Percentiles rank a stretch among this genome's conserved stretches.
phyloP scores from a whole-genome alignment of 1,140 invertebrate species.

The Mamestra configurata region DNA sequence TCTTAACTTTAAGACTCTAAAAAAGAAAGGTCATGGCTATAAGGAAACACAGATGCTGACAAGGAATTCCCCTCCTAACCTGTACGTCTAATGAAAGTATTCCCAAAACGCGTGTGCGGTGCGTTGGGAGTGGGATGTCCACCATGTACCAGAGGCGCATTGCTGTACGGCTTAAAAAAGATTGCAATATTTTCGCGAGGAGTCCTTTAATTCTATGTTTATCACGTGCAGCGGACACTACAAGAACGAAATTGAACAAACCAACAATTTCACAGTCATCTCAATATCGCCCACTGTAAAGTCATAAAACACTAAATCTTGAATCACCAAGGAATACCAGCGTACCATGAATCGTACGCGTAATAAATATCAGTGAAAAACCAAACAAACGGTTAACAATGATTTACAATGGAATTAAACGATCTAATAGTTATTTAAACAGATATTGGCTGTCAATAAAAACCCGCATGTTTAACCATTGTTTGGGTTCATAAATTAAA shows the following conservation, averaged over 20 bases:
- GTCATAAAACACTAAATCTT: conserved; percentile 56
- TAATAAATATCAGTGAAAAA: conserved; percentile 81
- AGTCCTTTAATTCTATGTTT: too few relatives aligned
- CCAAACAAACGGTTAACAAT: conserved; percentile 76
- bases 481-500: conserved; percentile 49
- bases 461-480: conserved; percentile 68
- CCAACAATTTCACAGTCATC: not conserved
- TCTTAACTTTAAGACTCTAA: too few relatives aligned
- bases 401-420: conserved; percentile 77
- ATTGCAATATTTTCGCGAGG: too few relatives aligned
- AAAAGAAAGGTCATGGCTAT: too few relatives aligned
- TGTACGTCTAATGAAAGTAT: too few relatives aligned
- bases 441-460: conserved; percentile 80
- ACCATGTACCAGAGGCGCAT: too few relatives aligned
- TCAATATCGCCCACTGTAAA: conserved; percentile 59
- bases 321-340: conserved; percentile 56
- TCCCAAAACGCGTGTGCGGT: too few relatives aligned
- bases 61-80: too few relatives aligned
- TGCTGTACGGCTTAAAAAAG: too few relatives aligned
- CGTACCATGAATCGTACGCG: conserved; percentile 74
- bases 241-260: conserved; percentile 28
- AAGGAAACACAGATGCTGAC: too few relatives aligned
- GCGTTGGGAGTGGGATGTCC: too few relatives aligned
- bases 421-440: conserved; percentile 75
- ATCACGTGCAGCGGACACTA: too few relatives aligned